Percentiles rank a stretch among this genome's conserved stretches.
Evolutionary conservation across 2,888 invertebrate genomes (phyloP).

Genomic region (Caenorhabditis sp.): DNA sequence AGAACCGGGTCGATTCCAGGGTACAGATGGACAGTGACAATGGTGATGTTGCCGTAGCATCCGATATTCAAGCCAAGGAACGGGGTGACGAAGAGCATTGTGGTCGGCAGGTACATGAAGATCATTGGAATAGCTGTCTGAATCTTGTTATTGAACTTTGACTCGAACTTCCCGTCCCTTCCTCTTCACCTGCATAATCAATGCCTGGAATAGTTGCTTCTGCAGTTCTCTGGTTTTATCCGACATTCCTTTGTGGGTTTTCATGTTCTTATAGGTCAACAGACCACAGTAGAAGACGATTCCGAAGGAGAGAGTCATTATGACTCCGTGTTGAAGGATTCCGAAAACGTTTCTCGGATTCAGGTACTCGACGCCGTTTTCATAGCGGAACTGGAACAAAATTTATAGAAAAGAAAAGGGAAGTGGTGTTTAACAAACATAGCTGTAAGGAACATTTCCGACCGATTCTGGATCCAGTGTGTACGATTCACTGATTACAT

Average conservation of each 20-base stretch:
- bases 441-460: constrained; percentile 46
- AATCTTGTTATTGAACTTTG: constrained; percentile 5
- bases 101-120: constrained; percentile 53
- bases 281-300: constrained; percentile 31
- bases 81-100: constrained; percentile 54
- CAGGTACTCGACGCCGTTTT: constrained; percentile 17
- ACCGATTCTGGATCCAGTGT: constrained; percentile 26
- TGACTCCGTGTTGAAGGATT: constrained; percentile 30
- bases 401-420: neutral
- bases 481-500: constrained; percentile 37
- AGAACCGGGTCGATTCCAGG: constrained; percentile 52
- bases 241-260: constrained; percentile 5
- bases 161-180: too few relatives aligned
- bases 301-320: constrained; percentile 28
- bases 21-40: constrained; percentile 37
- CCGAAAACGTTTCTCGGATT: constrained; percentile 34
- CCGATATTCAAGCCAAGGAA: constrained; percentile 48
- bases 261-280: neutral
- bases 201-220: constrained; percentile 36
- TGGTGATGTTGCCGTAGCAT: constrained; percentile 44
- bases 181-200: constrained; percentile 34
- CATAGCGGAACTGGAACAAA: constrained; percentile 26
- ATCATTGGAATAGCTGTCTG: constrained; percentile 50
- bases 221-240: constrained; percentile 31
- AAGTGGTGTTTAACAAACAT: constrained; percentile 4